A percentile compares a stretch with the other conserved stretches of the same genome.
These are phyloP conservation scores for Aurelia sp. DNA, from an alignment of 30 jellyfish, hydroid and myxozoan genomes.

Conservation along the genomic window DNA sequence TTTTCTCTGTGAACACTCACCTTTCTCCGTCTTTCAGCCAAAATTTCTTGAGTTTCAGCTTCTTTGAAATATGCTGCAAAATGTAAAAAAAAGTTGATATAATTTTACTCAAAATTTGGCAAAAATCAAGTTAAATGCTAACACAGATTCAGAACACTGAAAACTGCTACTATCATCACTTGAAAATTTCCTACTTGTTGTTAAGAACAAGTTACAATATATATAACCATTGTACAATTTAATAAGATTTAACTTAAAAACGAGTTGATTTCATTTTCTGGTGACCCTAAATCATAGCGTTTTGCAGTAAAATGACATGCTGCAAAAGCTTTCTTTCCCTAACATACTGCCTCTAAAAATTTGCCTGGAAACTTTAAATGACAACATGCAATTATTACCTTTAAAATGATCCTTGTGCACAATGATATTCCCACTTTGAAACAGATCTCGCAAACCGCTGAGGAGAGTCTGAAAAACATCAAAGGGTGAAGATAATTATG, in stretches of 20 bases:
- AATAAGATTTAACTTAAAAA: too few relatives aligned
- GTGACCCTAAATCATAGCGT: too few relatives aligned
- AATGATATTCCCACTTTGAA: conserved; percentile 87
- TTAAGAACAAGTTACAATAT: too few relatives aligned
- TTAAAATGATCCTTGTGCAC: conserved; percentile 81
- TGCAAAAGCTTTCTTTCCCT: too few relatives aligned
- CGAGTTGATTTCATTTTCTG: too few relatives aligned
- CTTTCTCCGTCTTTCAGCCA: conserved; percentile 72
- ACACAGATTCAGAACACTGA: background rate
- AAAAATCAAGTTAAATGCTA: background rate
- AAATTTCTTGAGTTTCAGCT: conserved; percentile 66
- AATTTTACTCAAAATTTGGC: background rate
- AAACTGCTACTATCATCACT: too few relatives aligned
- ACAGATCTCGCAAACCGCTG: conserved; percentile 79
- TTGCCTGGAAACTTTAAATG: too few relatives aligned
- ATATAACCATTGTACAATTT: too few relatives aligned
- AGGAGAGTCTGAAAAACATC: conserved; percentile 62
- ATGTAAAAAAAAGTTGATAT: background rate
- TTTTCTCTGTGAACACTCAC: conserved; percentile 26
- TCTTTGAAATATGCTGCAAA: conserved; percentile 52
- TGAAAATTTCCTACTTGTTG: too few relatives aligned
- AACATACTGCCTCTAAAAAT: too few relatives aligned
- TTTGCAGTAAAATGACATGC: too few relatives aligned
- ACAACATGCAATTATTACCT: conserved; percentile 42
- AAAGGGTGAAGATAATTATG: background rate